Evolutionary conservation across 1,140 invertebrate species (phyloP).

Genomic region (Nymphalis io): DNA sequence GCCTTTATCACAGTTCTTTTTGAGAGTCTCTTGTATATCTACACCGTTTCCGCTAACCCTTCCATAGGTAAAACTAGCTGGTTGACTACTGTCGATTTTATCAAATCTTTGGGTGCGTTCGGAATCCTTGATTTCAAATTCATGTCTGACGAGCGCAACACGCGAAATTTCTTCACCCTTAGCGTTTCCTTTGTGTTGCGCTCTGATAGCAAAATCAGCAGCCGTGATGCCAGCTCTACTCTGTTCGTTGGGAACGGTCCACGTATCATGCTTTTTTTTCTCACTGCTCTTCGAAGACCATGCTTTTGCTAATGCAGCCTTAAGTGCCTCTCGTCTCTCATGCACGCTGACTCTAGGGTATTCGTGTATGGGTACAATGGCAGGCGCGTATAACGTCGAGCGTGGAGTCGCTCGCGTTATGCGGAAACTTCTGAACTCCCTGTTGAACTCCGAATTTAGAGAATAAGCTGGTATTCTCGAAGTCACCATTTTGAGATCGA

Average conservation of each 20-base stretch:
- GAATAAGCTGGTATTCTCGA: constrained; percentile 81
- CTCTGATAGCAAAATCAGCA: constrained; percentile 62
- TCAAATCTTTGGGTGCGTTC: constrained; percentile 55
- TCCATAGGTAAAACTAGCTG: constrained; percentile 63
- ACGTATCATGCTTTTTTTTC: constrained; percentile 76
- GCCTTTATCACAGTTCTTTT: constrained; percentile 78
- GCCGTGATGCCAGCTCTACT: constrained; percentile 60
- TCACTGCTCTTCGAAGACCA: constrained; percentile 80
- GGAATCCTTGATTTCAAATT: constrained; percentile 71
- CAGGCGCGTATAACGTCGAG: constrained; percentile 70
- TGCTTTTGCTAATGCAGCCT: constrained; percentile 77
- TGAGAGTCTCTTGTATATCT: constrained; percentile 73
- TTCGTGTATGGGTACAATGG: constrained; percentile 79
- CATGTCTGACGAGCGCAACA: constrained; percentile 69
- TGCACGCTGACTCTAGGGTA: constrained; percentile 79
- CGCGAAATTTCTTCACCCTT: constrained; percentile 63
- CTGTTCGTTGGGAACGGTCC: constrained; percentile 72
- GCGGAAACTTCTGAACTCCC: constrained; percentile 81
- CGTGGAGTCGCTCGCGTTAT: constrained; percentile 76
- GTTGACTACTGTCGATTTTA: constrained; percentile 58
- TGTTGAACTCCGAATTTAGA: constrained; percentile 81
- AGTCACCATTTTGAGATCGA: constrained; percentile 81
- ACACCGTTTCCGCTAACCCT: constrained; percentile 67
- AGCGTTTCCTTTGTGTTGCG: constrained; percentile 55
- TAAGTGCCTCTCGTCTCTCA: constrained; percentile 75